Base-by-base conservation (phyloP, 2,888 invertebrate genomes). In the Arctia plantaginis region DNA sequence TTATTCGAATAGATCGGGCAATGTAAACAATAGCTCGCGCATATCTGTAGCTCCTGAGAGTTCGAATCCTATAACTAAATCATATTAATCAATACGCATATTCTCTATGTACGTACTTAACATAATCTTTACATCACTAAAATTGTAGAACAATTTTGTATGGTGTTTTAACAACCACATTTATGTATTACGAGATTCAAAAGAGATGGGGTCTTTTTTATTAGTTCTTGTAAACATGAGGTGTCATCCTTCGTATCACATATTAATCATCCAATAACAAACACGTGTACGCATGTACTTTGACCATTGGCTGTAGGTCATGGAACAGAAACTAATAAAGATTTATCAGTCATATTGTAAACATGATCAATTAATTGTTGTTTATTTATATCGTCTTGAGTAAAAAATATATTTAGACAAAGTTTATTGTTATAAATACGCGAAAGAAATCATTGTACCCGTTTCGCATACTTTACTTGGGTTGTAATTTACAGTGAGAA, bases 261-360 rank as follows among this genome's bases (percentile, higher is more conserved):
- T 30, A 62, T 62, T 65, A 44, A 71, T 23, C 35, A 67, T 55
- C 41, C 41, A 39, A 30, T 67, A 66, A 67, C 10, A 23, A 62
- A 62, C 62, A 62, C 30, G 62, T 62, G 62, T 30, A 65, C 35
- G 44, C 8, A n/a, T 79, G 79, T 78, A 83, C 85, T 80, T 85
- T 80, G 73, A 77, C 78, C 77, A 65, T 75, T 77, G 72, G 75
- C 77, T 39, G 12, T 18, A 69, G 27, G n/a, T 35, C n/a, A 69
- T 3, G n/a, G 35, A 59, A 27, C 39, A 27, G 35, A n/a, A 55
- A 69, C 51, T 30, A 30, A 18, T 62, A 62, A 35, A 39, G 35
- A 39, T 39, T 69, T 55, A 35, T 39, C 27, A 59, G 3, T 59
- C 27, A 39, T 2, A 62, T 35, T 69, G 69, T 39, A 8, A 55